A percentile compares a stretch with the other conserved stretches of the same genome.
phyloP scores from a whole-genome alignment of 2,797 vertebrate genomes.

The Sebastes reedi region DNA sequence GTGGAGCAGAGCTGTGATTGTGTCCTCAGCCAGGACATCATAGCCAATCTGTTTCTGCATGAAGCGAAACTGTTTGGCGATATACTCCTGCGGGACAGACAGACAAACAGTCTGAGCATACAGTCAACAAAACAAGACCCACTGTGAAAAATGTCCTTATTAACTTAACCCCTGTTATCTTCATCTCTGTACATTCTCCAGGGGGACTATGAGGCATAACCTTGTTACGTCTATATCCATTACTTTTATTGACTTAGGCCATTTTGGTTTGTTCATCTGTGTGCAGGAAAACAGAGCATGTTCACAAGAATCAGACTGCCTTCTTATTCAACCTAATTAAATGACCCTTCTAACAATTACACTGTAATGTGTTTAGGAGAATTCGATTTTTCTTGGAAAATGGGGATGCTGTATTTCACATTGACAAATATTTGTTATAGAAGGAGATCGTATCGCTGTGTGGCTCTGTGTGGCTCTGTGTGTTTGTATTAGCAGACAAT shows the following conservation, averaged over 20 bases:
- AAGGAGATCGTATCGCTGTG: background rate
- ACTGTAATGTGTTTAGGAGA: conserved; percentile 4
- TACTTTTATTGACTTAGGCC: background rate
- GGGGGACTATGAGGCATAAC: background rate
- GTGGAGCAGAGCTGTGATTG: conserved; percentile 96
- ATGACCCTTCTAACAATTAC: conserved; percentile 1
- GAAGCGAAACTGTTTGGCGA: conserved; percentile 99
- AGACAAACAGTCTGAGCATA: conserved; percentile 10
- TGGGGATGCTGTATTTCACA: background rate
- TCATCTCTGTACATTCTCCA: background rate
- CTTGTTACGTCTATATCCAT: background rate
- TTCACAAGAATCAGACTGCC: background rate
- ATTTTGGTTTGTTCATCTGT: background rate
- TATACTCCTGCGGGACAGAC: conserved; percentile 90
- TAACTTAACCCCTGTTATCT: background rate
- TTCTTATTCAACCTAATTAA: background rate
- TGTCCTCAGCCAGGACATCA: conserved; percentile 97
- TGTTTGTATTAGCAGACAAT: background rate
- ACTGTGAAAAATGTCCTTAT: background rate
- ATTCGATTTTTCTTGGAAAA: background rate
- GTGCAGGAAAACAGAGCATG: background rate
- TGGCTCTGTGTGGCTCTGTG: background rate
- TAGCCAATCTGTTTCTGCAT: conserved; percentile 99
- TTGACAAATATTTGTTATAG: background rate
- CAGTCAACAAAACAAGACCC: background rate